phyloP scores from a whole-genome alignment of 2,888 invertebrate species.

The Chelonus formosanus region DNA sequence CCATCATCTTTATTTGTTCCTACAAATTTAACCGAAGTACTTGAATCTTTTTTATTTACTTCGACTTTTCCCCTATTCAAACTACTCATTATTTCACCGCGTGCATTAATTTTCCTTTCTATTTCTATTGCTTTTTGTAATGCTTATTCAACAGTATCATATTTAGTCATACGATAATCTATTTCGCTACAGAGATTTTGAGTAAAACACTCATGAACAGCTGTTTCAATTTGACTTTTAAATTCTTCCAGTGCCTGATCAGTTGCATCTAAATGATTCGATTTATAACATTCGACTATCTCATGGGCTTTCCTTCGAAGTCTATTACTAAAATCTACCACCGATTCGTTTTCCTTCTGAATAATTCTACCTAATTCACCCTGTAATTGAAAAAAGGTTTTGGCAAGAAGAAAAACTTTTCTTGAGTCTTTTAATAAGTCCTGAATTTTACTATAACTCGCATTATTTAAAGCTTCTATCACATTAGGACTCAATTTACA shows the following conservation, averaged over 20 bases:
- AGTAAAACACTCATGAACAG: constrained; percentile 17
- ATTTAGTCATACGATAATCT: constrained; percentile 17
- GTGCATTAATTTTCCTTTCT: constrained; percentile 3
- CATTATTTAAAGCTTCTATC: constrained; percentile 11
- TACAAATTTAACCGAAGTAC: constrained; percentile 16
- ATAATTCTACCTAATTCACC: constrained; percentile 16
- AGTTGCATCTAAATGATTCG: background rate
- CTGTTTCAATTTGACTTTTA: constrained; percentile 10
- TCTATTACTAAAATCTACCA: constrained; percentile 15
- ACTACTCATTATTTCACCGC: constrained; percentile 4
- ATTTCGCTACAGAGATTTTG: constrained; percentile 22
- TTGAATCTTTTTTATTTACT: background rate
- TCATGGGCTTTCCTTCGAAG: constrained; percentile 15
- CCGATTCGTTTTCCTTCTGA: constrained; percentile 16
- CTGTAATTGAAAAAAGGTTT: constrained; percentile 19
- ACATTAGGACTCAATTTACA: constrained; percentile 1
- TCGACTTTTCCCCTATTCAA: background rate
- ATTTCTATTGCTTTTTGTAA: constrained; percentile 17
- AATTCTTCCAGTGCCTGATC: background rate
- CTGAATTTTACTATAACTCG: background rate
- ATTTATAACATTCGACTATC: constrained; percentile 6
- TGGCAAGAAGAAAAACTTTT: constrained; percentile 9
- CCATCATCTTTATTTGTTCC: background rate
- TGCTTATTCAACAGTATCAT: background rate
- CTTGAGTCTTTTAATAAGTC: constrained; percentile 10